Conservation (phyloP, 2,888 invertebrate species). For the Rhogogaster chlorosoma region DNA sequence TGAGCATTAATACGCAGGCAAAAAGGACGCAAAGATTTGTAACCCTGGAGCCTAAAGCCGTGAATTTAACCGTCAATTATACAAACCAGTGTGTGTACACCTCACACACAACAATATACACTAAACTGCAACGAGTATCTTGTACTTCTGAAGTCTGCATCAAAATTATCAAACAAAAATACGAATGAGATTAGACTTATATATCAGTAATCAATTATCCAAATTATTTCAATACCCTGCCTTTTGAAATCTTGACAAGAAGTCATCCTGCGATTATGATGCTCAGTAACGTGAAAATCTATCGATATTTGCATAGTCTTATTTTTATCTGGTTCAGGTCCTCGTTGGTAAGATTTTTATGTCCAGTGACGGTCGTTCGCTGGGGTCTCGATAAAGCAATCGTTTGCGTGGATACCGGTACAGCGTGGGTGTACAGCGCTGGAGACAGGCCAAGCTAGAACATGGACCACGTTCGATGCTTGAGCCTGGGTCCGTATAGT, state of each 20-base stretch:
- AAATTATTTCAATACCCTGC: neutral
- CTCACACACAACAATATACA: neutral
- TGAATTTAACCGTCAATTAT: constrained; percentile 15
- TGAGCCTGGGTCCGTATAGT: constrained; percentile 13
- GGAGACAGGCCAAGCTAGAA: constrained; percentile 66
- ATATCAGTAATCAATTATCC: neutral
- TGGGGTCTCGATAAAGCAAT: constrained; percentile 49
- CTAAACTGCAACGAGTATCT: neutral
- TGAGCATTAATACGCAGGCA: constrained; percentile 58
- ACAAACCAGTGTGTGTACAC: neutral
- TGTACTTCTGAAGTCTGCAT: neutral
- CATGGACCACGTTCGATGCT: constrained; percentile 59
- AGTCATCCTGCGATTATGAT: neutral
- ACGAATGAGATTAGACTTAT: neutral
- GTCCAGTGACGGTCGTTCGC: constrained; percentile 9
- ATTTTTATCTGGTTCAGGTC: constrained; percentile 4
- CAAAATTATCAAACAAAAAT: neutral
- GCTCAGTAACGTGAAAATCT: neutral
- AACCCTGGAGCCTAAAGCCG: constrained; percentile 12
- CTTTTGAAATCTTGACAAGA: neutral
- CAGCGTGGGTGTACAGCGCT: constrained; percentile 69
- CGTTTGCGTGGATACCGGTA: constrained; percentile 52
- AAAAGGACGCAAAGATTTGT: constrained; percentile 36
- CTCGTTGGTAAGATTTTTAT: constrained; percentile 10
- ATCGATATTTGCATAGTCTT: constrained; percentile 10